phyloP scores from a whole-genome alignment of 1,140 invertebrate genomes.

The Pseudomyrmex cubaensis region DNA sequence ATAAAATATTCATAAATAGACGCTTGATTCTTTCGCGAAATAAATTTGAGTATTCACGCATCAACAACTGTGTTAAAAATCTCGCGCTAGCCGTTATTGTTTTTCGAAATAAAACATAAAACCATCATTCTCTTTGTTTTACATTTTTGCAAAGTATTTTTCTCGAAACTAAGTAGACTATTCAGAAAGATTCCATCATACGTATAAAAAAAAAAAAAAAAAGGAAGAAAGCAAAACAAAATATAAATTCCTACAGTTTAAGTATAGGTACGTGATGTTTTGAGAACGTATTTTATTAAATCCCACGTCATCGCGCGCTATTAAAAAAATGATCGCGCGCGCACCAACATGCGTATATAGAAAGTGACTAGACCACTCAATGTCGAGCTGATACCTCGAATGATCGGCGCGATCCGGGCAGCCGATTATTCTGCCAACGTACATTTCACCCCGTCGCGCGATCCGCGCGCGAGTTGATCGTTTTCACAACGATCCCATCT shows the following conservation, averaged over 20 bases:
- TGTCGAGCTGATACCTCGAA: slow-evolving; percentile 18
- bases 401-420: not conserved
- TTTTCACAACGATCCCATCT: slow-evolving; percentile 58
- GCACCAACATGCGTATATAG: not conserved
- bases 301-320: not conserved
- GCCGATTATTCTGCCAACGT: slow-evolving; percentile 26
- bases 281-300: not conserved
- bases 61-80: too few species aligned
- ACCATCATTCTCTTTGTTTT: too few species aligned
- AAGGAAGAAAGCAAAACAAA: too few species aligned
- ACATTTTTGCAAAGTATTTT: too few species aligned
- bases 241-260: not conserved
- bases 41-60: too few species aligned
- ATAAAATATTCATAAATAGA: too few species aligned
- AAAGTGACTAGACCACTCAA: slow-evolving; percentile 34
- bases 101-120: too few species aligned
- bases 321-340: not conserved
- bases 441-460: slow-evolving; percentile 23
- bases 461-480: slow-evolving; percentile 14
- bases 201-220: too few species aligned
- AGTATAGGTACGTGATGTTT: not conserved
- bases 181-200: too few species aligned
- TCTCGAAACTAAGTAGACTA: too few species aligned
- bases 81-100: too few species aligned
- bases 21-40: too few species aligned